Evolutionary conservation across 2,113 vertebrate species (phyloP).

Genomic region (Corydoras maculifer): DNA sequence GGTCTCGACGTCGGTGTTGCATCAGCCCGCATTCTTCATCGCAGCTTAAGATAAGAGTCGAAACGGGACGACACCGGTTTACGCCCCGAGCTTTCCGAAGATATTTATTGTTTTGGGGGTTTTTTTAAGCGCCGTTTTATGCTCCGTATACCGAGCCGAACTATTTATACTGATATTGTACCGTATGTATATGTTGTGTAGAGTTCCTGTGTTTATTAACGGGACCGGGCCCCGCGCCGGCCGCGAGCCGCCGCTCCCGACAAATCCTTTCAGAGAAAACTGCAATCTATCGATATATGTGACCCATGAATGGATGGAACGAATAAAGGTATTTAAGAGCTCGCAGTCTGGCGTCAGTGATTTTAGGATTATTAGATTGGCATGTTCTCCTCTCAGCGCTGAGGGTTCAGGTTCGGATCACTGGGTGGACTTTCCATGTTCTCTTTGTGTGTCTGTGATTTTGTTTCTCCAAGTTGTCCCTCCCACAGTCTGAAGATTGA

Average conservation of each 20-base stretch:
- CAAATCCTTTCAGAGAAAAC: slow-evolving; percentile 27
- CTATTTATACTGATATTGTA: slow-evolving; percentile 51
- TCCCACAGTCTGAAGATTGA: too few species aligned
- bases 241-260: background rate
- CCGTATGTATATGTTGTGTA: slow-evolving; percentile 51
- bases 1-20: background rate
- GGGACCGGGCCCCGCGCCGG: slow-evolving; percentile 20
- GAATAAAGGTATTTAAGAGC: slow-evolving; percentile 42
- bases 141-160: slow-evolving; percentile 38
- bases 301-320: slow-evolving; percentile 23
- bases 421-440: background rate
- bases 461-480: too few species aligned
- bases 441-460: background rate
- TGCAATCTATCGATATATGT: slow-evolving; percentile 10
- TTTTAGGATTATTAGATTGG: background rate
- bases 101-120: slow-evolving; percentile 33
- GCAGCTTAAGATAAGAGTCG: background rate
- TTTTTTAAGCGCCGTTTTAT: slow-evolving; percentile 35
- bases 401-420: background rate
- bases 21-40: slow-evolving; percentile 2
- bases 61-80: slow-evolving; percentile 21
- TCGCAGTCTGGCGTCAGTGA: background rate
- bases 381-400: background rate
- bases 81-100: slow-evolving; percentile 29
- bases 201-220: slow-evolving; percentile 37